phyloP scores from a whole-genome alignment of 2,888 invertebrate genomes.

The Oxytorus armatus region DNA sequence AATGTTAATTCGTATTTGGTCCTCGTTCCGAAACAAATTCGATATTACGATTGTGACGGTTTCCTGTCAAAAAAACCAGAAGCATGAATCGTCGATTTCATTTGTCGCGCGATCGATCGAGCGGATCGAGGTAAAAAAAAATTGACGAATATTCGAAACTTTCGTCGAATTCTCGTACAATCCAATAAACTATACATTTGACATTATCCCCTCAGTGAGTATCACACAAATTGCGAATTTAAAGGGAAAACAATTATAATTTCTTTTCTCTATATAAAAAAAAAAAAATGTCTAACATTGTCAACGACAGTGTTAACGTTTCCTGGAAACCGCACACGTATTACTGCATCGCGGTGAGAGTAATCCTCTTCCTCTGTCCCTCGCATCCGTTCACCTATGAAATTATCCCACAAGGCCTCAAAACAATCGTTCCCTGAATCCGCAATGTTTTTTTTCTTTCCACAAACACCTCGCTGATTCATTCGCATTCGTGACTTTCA shows the following conservation, averaged over 20 bases:
- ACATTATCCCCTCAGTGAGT: not conserved
- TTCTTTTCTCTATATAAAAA: not conserved
- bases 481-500: constrained; percentile 36
- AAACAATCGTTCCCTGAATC: constrained; percentile 55
- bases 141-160: not conserved
- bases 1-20: no score
- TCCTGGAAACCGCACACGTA: constrained; percentile 28
- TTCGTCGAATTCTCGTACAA: no score
- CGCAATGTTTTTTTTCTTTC: constrained; percentile 17
- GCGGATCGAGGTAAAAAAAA: constrained; percentile 11
- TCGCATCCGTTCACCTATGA: constrained; percentile 57
- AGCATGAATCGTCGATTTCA: no score
- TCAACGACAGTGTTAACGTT: constrained; percentile 21
- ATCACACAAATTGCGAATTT: not conserved
- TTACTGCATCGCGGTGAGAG: constrained; percentile 55
- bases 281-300: not conserved
- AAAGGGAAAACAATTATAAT: not conserved
- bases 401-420: constrained; percentile 63
- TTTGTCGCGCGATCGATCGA: constrained; percentile 40
- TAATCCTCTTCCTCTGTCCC: constrained; percentile 36
- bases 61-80: constrained; percentile 19
- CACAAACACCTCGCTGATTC: constrained; percentile 4
- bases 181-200: no score
- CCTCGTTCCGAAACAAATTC: no score
- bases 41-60: no score